These are phyloP conservation scores for Euzetes globulus DNA, from an alignment of 2,888 invertebrate species.

Conservation along the genomic window DNA sequence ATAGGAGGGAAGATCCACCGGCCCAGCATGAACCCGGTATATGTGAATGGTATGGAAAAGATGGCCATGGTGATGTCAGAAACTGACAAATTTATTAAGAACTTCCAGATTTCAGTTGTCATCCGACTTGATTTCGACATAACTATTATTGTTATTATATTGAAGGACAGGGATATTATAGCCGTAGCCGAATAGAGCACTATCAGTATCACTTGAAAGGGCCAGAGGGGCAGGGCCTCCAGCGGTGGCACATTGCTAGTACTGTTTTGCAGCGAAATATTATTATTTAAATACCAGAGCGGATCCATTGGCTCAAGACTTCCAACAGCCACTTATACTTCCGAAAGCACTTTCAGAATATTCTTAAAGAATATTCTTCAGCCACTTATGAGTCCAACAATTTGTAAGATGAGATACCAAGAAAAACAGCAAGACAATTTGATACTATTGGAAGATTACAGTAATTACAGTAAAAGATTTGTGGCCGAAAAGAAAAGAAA, in stretches of 20 bases:
- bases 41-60: constrained; percentile 83
- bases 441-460: too few species aligned
- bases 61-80: constrained; percentile 82
- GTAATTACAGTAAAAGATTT: too few species aligned
- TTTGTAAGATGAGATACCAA: too few species aligned
- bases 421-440: too few species aligned
- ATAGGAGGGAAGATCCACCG: constrained; percentile 50
- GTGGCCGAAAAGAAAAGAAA: too few species aligned
- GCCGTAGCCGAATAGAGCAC: constrained; percentile 49
- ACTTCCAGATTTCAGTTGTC: constrained; percentile 47
- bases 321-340: too few species aligned
- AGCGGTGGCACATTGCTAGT: not conserved
- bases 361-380: too few species aligned
- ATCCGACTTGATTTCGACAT: constrained; percentile 47
- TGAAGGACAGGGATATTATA: constrained; percentile 49
- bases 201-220: constrained; percentile 45
- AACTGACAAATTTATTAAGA: constrained; percentile 71
- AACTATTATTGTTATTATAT: constrained; percentile 49
- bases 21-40: constrained; percentile 37
- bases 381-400: too few species aligned
- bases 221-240: not conserved
- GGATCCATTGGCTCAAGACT: constrained; percentile 20
- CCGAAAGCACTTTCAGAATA: too few species aligned
- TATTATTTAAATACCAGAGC: not conserved
- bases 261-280: not conserved